Base-by-base conservation (phyloP, 2,888 invertebrate genomes). In the Sesia bembeciformis region DNA sequence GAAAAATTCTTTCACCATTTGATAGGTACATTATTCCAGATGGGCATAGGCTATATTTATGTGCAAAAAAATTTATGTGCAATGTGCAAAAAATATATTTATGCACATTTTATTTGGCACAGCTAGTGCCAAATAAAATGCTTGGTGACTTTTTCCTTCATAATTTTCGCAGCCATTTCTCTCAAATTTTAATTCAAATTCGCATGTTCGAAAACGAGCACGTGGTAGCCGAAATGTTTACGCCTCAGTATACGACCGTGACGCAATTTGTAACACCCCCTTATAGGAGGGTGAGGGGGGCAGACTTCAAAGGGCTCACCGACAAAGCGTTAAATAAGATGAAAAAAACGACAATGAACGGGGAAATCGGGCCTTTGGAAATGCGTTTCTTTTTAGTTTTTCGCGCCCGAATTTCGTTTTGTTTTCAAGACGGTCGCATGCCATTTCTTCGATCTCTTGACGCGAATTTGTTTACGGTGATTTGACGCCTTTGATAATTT, bases 281-380 rank as follows among this genome's bases (percentile, higher is more conserved):
- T 61, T 53, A 40, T 50, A 56, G 59, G 63, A 62, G 61, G 63
- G 61, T 64, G 64, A 64, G 67, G 73, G 72, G 74, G 70, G 65
- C 58, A 63, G 67, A 87, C 88, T 81, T 88, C 88, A 88, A 89
- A 89, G 86, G 79, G 78, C 80, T 66, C 66, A 80, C 86, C 88
- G 87, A 88, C 88, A 89, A 87, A 88, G 87, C 84, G 84, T 82
- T 84, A 87, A 89, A 89, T 88, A 89, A 88, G 86, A 87, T 84
- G 88, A 86, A 85, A 87, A 84, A 81, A 78, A 82, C 84, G 85
- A 85, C 84, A 88, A 84, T 84, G 84, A 78, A 73, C 81, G 78
- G 81, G 81, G 76, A 86, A 88, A 87, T 85, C 81, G 83, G 78
- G 76, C 76, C 78, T 72, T 81, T 79, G 74, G 70, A 70, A 74